Conservation (phyloP, 2,113 vertebrate species). For the Crotalus helleri region DNA sequence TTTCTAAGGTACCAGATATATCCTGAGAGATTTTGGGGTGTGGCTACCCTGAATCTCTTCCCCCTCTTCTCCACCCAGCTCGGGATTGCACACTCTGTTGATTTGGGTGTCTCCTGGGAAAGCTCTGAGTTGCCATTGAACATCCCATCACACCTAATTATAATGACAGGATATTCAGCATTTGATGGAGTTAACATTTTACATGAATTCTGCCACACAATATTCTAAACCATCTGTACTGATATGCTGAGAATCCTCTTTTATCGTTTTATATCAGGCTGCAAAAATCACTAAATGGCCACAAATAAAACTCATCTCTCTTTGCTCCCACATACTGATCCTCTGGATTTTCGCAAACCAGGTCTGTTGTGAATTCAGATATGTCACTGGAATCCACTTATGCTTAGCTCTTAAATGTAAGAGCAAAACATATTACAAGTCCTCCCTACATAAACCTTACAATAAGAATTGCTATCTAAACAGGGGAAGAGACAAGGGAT, state of each 20-base stretch:
- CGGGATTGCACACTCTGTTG: not conserved
- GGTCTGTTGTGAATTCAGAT: not conserved
- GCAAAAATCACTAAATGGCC: not conserved
- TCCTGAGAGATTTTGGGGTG: not conserved
- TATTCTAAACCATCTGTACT: not conserved
- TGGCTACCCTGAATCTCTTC: not conserved
- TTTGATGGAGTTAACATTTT: not conserved
- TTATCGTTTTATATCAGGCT: not conserved
- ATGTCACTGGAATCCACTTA: not conserved
- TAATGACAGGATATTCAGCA: not conserved
- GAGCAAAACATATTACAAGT: slow-evolving; percentile 43
- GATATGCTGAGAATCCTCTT: not conserved
- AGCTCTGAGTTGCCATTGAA: not conserved
- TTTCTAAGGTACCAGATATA: not conserved
- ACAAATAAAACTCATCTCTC: not conserved
- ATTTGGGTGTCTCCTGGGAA: not conserved
- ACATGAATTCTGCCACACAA: not conserved
- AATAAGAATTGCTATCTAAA: not conserved
- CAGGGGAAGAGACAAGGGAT: not conserved
- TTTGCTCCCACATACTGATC: not conserved
- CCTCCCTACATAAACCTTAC: slow-evolving; percentile 41
- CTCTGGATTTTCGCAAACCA: not conserved
- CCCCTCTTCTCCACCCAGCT: not conserved
- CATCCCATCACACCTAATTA: not conserved
- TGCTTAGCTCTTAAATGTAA: not conserved